A percentile compares a stretch with the other conserved stretches of the same genome.
These are phyloP conservation scores for Xiphophorus maculatus DNA, from an alignment of 2,113 vertebrate genomes.

Conservation along the genomic window DNA sequence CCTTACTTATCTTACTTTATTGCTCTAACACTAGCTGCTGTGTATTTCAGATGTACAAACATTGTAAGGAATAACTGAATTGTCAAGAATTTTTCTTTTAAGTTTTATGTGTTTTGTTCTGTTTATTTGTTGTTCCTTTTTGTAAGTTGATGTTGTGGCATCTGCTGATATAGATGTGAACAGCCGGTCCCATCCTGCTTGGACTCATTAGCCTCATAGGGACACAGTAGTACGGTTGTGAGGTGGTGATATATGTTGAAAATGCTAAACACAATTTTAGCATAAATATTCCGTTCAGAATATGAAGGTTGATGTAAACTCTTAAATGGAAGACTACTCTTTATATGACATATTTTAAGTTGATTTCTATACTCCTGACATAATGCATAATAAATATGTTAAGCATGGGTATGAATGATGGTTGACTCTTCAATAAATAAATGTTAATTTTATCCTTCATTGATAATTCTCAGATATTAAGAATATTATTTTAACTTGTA, in stretches of 20 bases:
- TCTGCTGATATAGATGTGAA: neutral
- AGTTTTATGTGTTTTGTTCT: neutral
- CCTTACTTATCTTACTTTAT: slow-evolving; percentile 53
- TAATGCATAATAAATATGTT: slow-evolving; percentile 18
- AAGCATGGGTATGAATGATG: neutral
- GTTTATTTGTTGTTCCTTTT: neutral
- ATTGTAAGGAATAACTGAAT: slow-evolving; percentile 3
- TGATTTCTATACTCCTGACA: slow-evolving; percentile 11
- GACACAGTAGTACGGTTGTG: too few relatives aligned
- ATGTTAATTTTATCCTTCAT: too few relatives aligned
- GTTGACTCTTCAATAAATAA: neutral
- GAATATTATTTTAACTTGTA: too few relatives aligned
- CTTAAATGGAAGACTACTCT: neutral
- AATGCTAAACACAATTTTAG: neutral
- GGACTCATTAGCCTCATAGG: neutral
- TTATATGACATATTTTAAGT: slow-evolving; percentile 3
- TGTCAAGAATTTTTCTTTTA: neutral
- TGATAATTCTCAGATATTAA: too few relatives aligned
- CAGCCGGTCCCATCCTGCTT: neutral
- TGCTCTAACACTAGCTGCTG: slow-evolving; percentile 71
- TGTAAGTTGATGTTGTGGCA: neutral
- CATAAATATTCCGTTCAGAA: neutral
- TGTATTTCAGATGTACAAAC: slow-evolving; percentile 47
- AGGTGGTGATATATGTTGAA: slow-evolving; percentile 3
- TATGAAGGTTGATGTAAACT: neutral